Evolutionary conservation across 2,113 vertebrate species (phyloP), one percentile per base, ranked within the genome.

Genomic region (Petrocephalus microphthalmus): DNA sequence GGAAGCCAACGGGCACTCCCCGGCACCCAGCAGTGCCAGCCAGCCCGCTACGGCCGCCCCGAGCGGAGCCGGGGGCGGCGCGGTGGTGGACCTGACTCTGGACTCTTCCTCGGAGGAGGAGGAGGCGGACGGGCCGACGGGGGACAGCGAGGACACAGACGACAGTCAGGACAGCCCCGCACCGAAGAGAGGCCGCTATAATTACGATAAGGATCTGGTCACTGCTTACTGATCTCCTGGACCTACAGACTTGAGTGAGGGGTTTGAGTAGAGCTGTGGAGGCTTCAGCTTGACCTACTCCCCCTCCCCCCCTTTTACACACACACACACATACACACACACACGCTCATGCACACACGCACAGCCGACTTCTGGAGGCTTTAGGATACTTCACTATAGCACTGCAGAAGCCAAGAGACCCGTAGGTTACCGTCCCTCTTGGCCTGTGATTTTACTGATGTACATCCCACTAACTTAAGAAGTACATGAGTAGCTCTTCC

Each of bases 21-120:
- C 97, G 3, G 85, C 96, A 2, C 95, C 98, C 78, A 97, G 93
- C 88, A 90, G 95, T 83, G 95, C 95, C 2, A 94, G 95, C 3
- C 97, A 97, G 94, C 97, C 97, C 0, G 95, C 96, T 47, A 22
- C 84, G 86, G 52, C 93, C 7, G 92, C 91, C 37, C n/a, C 86
- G 89, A 71, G 53, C 86, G 92, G 15, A 71, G 15, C 96, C 89
- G 93, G 96, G 7, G 90, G 96, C 0, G 96, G 97, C 0, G 97
- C 96, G 0, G 98, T 99, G 29, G 98, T 99, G 92, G 98, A 99
- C 94, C 96, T 99, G 92, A 99, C 98, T 93, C 96, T 99, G 95
- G 98, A 99, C 94, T 97, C 97, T 94, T 98, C 97, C 0, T 98
- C 97, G 0, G 98, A 98, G 0, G 96, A 98, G 37, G 97, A 98